Conservation (phyloP, 1,140 invertebrate species). For the Drosophila asahinai region DNA sequence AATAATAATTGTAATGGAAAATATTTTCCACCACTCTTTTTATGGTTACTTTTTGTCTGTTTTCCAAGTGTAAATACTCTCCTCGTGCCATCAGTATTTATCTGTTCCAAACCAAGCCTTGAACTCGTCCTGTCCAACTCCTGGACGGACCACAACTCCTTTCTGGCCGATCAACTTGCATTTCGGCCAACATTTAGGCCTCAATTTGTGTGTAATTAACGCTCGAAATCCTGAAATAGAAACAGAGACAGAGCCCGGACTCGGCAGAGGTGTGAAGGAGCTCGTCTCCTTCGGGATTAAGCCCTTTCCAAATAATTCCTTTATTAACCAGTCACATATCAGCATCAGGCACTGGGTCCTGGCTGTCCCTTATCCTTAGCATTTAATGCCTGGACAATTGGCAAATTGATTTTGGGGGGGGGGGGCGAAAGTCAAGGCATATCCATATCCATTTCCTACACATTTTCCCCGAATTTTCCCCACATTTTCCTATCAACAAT, state of each 20-base stretch:
- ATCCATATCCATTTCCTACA: neutral
- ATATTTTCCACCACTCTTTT: no score
- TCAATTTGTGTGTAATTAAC: slow-evolving; percentile 46
- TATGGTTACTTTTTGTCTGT: no score
- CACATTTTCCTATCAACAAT: neutral
- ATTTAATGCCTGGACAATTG: neutral
- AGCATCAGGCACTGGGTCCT: neutral
- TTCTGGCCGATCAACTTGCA: neutral
- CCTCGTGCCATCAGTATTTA: no score
- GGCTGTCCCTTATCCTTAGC: neutral
- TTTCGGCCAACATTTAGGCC: slow-evolving; percentile 24
- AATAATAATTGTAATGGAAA: no score
- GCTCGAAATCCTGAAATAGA: neutral
- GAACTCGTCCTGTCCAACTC: no score
- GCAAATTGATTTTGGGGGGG: neutral
- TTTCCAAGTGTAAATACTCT: no score
- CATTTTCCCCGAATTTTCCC: neutral
- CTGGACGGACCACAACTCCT: neutral
- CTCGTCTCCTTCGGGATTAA: neutral
- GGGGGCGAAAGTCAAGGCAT: neutral
- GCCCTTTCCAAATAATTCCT: neutral
- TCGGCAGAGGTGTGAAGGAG: slow-evolving; percentile 4
- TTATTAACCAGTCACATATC: slow-evolving; percentile 21
- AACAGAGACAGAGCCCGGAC: neutral
- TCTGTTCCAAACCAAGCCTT: no score